Base-by-base conservation (phyloP, 2,113 vertebrate species). In the Brachyistius frenatus region DNA sequence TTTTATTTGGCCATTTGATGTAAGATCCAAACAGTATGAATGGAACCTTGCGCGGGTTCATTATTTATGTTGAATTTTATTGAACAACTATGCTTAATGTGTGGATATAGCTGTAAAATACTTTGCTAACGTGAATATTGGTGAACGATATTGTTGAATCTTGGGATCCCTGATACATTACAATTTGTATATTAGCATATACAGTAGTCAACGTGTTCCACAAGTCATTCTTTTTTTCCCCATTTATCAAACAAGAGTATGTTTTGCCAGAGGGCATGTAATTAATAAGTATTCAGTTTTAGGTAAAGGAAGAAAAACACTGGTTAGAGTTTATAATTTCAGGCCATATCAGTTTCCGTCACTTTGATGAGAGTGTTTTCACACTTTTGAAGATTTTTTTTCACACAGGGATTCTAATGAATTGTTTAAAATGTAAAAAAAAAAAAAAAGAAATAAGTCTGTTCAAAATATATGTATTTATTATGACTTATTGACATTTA, bases 51-150 rank as follows among this genome's bases (percentile, higher is more conserved):
- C 70, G 37, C 2, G 41, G 86, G 84, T 91, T 87, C 66, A 75
- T 84, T 85, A 81, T 88, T 91, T 88, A 86, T 89, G 88, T 92
- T 86, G 73, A 77, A 23, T 87, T 90, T 83, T 76, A 82, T 87
- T 80, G 64, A 88, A 86, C 76, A 85, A 92, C 89, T 92, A 88
- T 89, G 89, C 91, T 91, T 86, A 91, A 85, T 91, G 91, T 94
- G 92, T 94, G 88, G 87, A 94, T 94, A 94, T 90, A 82, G 94
- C 92, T 95, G 93, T 95, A 94, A 88, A 91, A 93, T 93, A 95
- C 87, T 94, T 95, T 95, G 94, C 95, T 94, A 89, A 92, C 86
- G 95, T 95, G 93, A 93, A 90, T 93, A 92, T 83, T 94, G 91
- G 92, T 95, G 94, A 91, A 92, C 84, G 90, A 92, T 93, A 94